A percentile compares a stretch with the other conserved stretches of the same genome.
These are phyloP conservation scores for Acyrthosiphon pisum DNA, from an alignment of 1,140 invertebrate genomes.

Conservation along the genomic window DNA sequence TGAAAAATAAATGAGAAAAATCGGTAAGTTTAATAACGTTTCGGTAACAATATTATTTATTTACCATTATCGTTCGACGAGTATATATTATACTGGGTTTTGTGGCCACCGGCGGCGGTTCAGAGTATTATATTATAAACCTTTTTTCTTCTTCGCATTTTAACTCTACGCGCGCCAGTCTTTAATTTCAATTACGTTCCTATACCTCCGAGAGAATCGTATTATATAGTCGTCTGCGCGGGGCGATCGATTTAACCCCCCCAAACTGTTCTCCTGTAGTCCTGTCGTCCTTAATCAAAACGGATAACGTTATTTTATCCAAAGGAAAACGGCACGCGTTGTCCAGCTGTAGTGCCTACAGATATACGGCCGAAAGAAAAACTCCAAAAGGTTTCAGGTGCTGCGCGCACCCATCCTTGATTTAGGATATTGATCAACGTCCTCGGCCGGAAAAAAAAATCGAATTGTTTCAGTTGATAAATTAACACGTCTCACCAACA, in stretches of 20 bases:
- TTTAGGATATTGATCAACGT: background rate
- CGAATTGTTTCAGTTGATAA: background rate
- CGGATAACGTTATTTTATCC: background rate
- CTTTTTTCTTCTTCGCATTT: background rate
- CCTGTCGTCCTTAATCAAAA: conserved; percentile 16
- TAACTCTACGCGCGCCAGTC: background rate
- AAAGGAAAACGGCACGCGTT: background rate
- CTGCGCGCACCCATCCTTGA: background rate
- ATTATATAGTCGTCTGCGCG: background rate
- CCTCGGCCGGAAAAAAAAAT: background rate
- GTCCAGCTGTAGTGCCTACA: background rate
- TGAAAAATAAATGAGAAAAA: background rate
- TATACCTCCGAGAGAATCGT: background rate
- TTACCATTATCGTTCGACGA: background rate
- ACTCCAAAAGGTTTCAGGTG: background rate
- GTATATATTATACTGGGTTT: background rate
- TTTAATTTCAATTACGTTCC: conserved; percentile 2
- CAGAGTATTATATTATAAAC: background rate
- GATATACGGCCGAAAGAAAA: background rate
- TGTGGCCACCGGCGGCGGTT: background rate
- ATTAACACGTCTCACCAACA: background rate
- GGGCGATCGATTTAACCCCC: background rate
- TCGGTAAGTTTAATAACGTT: background rate
- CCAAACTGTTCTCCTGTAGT: background rate
- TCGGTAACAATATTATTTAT: background rate